A percentile compares a stretch with the other conserved stretches of the same genome.
Evolutionary conservation across 2,888 invertebrate species (phyloP).

Genomic region (Gymnoscelis rufifasciata): DNA sequence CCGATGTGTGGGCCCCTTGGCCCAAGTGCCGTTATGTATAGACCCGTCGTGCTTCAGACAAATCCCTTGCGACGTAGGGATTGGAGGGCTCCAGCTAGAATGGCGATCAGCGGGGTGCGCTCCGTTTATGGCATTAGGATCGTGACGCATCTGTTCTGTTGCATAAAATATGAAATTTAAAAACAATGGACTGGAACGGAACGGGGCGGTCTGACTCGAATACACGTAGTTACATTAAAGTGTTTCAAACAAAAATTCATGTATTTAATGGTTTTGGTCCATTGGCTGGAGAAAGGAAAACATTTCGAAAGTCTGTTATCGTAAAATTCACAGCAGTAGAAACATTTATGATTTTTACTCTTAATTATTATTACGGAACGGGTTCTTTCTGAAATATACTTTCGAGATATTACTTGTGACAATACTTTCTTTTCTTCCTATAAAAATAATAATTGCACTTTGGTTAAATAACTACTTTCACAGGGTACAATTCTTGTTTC

Average conservation of each 20-base stretch:
- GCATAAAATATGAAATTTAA: constrained; percentile 65
- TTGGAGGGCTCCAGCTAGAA: constrained; percentile 41
- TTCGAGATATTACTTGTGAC: no score
- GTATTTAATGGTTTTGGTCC: constrained; percentile 5
- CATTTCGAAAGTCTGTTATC: constrained; percentile 2
- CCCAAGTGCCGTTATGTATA: constrained; percentile 45
- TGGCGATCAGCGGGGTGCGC: constrained; percentile 58
- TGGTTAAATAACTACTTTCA: no score
- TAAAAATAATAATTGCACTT: no score
- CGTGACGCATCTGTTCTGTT: constrained; percentile 73
- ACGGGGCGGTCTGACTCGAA: constrained; percentile 24
- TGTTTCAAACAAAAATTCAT: background rate
- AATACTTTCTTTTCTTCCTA: no score
- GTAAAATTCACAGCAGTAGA: background rate
- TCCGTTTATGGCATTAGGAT: constrained; percentile 62
- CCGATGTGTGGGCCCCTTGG: constrained; percentile 63
- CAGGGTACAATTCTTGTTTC: no score
- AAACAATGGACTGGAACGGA: constrained; percentile 45
- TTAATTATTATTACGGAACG: background rate
- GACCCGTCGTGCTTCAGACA: constrained; percentile 54
- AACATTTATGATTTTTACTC: background rate
- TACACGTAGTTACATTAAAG: no score
- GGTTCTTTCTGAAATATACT: background rate
- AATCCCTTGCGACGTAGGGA: constrained; percentile 42
- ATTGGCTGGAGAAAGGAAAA: constrained; percentile 1